These are phyloP conservation scores for Narcine bancroftii DNA, from an alignment of 2,113 vertebrate species.

Conservation along the genomic window DNA sequence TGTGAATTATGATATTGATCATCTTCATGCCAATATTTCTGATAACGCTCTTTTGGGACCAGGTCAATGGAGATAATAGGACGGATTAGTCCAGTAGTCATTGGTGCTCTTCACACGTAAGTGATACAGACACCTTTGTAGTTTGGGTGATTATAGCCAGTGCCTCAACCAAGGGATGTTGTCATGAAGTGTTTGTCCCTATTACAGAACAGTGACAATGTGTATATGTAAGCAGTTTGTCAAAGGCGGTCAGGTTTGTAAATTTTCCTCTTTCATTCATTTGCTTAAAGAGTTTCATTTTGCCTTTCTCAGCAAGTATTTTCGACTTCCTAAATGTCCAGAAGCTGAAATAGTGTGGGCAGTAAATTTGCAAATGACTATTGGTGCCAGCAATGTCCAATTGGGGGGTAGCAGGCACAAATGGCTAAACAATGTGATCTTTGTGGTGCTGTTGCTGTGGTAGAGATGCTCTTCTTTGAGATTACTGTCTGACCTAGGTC, in stretches of 20 bases:
- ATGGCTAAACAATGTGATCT: not conserved
- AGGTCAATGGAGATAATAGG: too few species aligned
- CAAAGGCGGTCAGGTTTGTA: not conserved
- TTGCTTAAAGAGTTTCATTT: not conserved
- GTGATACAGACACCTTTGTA: too few species aligned
- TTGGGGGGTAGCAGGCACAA: not conserved
- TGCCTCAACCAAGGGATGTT: too few species aligned
- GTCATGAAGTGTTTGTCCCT: too few species aligned
- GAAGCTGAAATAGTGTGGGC: not conserved
- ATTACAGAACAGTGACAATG: conserved; percentile 41
- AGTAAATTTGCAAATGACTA: not conserved
- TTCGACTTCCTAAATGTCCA: not conserved
- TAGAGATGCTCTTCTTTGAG: not conserved
- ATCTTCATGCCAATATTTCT: too few species aligned
- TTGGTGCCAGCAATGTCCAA: not conserved
- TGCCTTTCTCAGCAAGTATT: too few species aligned
- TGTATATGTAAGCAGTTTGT: conserved; percentile 39
- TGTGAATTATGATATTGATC: too few species aligned
- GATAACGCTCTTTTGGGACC: too few species aligned
- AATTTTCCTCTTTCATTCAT: not conserved
- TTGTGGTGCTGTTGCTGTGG: not conserved
- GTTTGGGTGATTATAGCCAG: too few species aligned
- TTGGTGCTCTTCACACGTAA: too few species aligned
- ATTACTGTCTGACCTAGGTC: too few species aligned
- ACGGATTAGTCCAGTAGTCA: too few species aligned